phyloP scores from a whole-genome alignment of 2,797 vertebrate genomes.

The Sus cebifrons region DNA sequence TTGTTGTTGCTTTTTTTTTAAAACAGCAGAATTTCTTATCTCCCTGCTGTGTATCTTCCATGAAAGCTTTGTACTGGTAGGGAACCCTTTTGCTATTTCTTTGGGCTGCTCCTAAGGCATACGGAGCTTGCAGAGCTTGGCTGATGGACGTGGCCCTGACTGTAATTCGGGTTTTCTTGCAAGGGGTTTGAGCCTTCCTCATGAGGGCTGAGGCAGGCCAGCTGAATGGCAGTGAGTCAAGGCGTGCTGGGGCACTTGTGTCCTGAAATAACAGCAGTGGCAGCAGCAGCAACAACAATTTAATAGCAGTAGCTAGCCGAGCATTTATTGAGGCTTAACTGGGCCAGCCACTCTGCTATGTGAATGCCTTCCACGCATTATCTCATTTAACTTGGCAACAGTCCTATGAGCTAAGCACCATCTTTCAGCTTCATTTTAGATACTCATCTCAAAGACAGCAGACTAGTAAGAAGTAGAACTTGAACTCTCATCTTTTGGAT shows the following conservation, averaged over 20 bases:
- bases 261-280: constrained; percentile 58
- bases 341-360: not conserved
- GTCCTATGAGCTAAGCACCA: not conserved
- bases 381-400: constrained; percentile 64
- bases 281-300: constrained; percentile 32
- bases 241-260: constrained; percentile 48
- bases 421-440: constrained; percentile 45
- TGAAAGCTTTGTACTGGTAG: not conserved
- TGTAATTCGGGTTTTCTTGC: not conserved
- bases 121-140: not conserved
- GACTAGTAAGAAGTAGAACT: not conserved
- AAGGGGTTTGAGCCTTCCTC: not conserved
- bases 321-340: constrained; percentile 68
- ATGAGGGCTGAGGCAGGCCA: constrained; percentile 50
- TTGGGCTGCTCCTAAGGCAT: too few relatives aligned
- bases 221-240: constrained; percentile 65
- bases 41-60: constrained; percentile 17
- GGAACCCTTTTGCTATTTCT: too few relatives aligned
- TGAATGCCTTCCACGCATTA: not conserved
- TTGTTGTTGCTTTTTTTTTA: constrained; percentile 38
- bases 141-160: not conserved
- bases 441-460: not conserved
- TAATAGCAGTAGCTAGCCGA: constrained; percentile 70
- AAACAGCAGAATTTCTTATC: not conserved
- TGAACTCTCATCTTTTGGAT: constrained; percentile 30